Evolutionary conservation across 1,140 invertebrate species (phyloP).

Genomic region (Onthophagus taurus): DNA sequence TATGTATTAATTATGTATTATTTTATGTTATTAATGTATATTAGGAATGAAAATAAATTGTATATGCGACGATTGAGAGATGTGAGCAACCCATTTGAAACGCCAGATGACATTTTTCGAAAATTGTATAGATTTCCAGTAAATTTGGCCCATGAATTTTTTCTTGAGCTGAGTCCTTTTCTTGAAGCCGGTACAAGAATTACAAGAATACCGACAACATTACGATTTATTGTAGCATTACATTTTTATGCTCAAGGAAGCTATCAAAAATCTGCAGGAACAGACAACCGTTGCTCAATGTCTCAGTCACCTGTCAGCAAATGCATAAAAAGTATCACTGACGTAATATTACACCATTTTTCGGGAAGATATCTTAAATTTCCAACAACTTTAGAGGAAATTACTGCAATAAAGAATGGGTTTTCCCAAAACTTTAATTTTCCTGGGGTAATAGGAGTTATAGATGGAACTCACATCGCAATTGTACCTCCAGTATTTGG

Average conservation of each 20-base stretch:
- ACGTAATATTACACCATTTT: slow-evolving; percentile 3
- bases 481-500: not conserved
- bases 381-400: slow-evolving; percentile 3
- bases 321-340: slow-evolving; percentile 1
- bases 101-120: no score
- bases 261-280: slow-evolving; percentile 3
- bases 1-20: no score
- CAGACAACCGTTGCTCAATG: not conserved
- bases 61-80: no score
- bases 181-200: no score
- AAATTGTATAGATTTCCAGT: no score
- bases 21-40: no score
- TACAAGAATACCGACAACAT: no score
- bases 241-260: not conserved
- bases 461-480: slow-evolving; percentile 5
- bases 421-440: not conserved
- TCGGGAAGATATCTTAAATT: not conserved
- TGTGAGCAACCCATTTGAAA: no score
- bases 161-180: no score
- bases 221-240: slow-evolving; percentile 5
- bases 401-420: not conserved
- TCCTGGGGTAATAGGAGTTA: not conserved
- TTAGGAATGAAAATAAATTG: no score
- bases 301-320: not conserved
- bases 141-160: no score